Evolutionary conservation across 2,113 vertebrate species (phyloP).

Genomic region (Ardeotis arabs): DNA sequence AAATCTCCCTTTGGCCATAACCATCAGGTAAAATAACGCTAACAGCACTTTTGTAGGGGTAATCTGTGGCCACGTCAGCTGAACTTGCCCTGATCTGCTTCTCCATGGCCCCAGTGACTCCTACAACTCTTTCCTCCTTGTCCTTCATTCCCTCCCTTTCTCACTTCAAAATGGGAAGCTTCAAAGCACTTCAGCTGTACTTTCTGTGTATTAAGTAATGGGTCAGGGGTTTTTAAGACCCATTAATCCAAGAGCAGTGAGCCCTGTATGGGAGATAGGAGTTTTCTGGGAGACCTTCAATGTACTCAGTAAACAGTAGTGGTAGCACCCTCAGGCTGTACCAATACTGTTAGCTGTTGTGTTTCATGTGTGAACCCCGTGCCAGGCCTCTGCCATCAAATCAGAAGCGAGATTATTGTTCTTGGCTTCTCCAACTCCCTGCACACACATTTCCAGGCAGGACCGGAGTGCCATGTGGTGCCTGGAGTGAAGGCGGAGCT

Average conservation of each 20-base stretch:
- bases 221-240: neutral
- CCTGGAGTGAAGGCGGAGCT: neutral
- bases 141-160: neutral
- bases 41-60: neutral
- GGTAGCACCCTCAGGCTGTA: too few relatives aligned
- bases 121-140: neutral
- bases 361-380: neutral
- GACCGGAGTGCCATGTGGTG: neutral
- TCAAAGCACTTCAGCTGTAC: neutral
- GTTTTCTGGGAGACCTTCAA: neutral
- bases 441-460: rapidly evolving
- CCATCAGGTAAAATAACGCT: neutral
- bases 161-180: neutral
- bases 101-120: neutral
- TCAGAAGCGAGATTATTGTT: neutral
- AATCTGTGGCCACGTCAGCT: neutral
- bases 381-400: neutral
- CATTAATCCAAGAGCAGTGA: neutral
- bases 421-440: neutral
- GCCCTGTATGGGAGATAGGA: neutral
- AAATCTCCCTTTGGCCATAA: neutral
- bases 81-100: neutral
- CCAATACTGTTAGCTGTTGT: neutral
- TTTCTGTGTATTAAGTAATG: neutral
- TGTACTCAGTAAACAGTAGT: neutral